phyloP scores from a whole-genome alignment of 92 coral and sea anemone species.

The Montipora capitata region DNA sequence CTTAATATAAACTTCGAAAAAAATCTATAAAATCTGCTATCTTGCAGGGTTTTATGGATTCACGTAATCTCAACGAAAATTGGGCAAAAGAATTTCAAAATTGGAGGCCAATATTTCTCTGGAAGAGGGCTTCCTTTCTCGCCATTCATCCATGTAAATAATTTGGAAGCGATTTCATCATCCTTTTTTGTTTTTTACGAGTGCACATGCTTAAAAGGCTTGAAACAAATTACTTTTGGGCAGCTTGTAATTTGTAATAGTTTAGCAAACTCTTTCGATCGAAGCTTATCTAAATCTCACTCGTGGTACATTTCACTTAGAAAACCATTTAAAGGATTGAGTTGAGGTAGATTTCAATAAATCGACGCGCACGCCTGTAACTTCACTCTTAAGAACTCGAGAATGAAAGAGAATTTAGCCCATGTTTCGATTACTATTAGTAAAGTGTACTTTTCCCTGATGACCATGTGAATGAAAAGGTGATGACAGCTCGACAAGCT shows the following conservation, averaged over 20 bases:
- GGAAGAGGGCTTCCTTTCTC: neutral
- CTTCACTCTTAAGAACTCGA: neutral
- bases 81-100: slow-evolving; percentile 36
- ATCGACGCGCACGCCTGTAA: too few relatives aligned
- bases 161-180: neutral
- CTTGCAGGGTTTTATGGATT: neutral
- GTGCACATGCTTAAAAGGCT: neutral
- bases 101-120: slow-evolving; percentile 30
- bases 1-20: too few relatives aligned
- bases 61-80: neutral
- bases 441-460: too few relatives aligned
- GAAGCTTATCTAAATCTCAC: neutral
- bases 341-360: too few relatives aligned
- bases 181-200: neutral
- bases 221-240: neutral
- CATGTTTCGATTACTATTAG: neutral
- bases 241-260: neutral
- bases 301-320: neutral
- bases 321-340: neutral
- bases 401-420: neutral
- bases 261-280: neutral
- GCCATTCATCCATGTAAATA: neutral
- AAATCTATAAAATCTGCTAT: neutral
- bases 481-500: slow-evolving; percentile 19
- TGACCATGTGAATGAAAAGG: too few relatives aligned